Percentiles rank a stretch among this genome's conserved stretches.
phyloP scores from a whole-genome alignment of 2,888 invertebrate genomes.

The Labia minor region DNA sequence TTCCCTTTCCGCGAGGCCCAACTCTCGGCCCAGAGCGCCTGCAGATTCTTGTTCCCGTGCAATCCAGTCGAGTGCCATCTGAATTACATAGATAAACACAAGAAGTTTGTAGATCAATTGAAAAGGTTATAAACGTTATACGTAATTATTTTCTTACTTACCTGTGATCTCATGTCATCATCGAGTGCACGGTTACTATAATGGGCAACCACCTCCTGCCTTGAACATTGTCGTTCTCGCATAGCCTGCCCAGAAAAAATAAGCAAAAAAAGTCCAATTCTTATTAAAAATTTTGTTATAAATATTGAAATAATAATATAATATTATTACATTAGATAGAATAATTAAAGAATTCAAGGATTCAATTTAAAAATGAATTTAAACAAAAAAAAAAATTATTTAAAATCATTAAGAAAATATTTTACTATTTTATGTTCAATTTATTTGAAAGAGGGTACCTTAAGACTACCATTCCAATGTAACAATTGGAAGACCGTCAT shows the following conservation, averaged over 20 bases:
- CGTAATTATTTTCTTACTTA: too few species aligned
- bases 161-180: slow-evolving; percentile 82
- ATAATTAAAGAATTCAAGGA: too few species aligned
- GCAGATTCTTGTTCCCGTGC: slow-evolving; percentile 59
- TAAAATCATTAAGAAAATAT: too few species aligned
- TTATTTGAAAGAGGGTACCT: slow-evolving; percentile 34
- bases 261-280: too few species aligned
- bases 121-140: too few species aligned
- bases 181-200: slow-evolving; percentile 86
- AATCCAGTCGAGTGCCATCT: slow-evolving; percentile 94
- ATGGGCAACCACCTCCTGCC: slow-evolving; percentile 86
- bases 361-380: too few species aligned
- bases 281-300: too few species aligned
- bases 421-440: too few species aligned
- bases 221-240: slow-evolving; percentile 87
- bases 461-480: slow-evolving; percentile 93
- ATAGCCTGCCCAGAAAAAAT: slow-evolving; percentile 47
- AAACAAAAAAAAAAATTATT: too few species aligned
- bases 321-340: too few species aligned
- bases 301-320: too few species aligned
- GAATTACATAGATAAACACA: neutral
- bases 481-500: slow-evolving; percentile 96
- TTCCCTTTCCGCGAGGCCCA: slow-evolving; percentile 76
- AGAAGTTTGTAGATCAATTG: too few species aligned
- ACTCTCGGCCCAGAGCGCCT: slow-evolving; percentile 67